Conservation (phyloP, 1,140 invertebrate genomes). For the Drosophila watanabei region DNA sequence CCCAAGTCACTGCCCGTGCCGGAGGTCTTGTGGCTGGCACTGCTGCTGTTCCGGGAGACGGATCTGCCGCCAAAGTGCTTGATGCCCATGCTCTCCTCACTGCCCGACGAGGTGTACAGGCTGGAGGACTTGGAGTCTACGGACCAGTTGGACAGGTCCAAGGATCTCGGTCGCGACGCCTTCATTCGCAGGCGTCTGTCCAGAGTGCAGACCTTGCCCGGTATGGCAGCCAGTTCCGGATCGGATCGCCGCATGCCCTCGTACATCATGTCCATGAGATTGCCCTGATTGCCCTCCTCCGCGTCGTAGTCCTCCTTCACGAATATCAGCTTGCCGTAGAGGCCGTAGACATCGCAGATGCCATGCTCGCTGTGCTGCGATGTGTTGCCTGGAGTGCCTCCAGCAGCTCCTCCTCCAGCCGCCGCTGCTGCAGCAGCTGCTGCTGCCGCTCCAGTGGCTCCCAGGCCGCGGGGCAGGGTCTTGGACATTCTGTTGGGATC, state of each 20-base stretch:
- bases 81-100: constrained; percentile 92
- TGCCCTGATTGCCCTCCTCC: constrained; percentile 89
- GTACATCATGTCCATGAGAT: constrained; percentile 89
- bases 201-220: constrained; percentile 92
- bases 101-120: constrained; percentile 92
- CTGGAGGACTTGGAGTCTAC: constrained; percentile 94
- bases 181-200: constrained; percentile 93
- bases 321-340: constrained; percentile 96
- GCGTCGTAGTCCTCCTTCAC: constrained; percentile 93
- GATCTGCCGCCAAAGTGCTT: constrained; percentile 86
- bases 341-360: constrained; percentile 94
- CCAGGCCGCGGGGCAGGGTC: constrained; percentile 91
- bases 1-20: constrained; percentile 86
- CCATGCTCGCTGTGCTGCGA: constrained; percentile 87
- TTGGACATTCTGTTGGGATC: constrained; percentile 89
- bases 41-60: constrained; percentile 90
- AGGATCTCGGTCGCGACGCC: constrained; percentile 91
- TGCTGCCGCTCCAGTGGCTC: constrained; percentile 86
- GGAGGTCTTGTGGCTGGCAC: constrained; percentile 88
- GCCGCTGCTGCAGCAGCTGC: constrained; percentile 35
- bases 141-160: constrained; percentile 95
- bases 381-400: constrained; percentile 84
- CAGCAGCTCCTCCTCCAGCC: constrained; percentile 65
- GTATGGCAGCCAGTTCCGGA: constrained; percentile 93
- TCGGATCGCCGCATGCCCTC: constrained; percentile 92